phyloP scores from a whole-genome alignment of 1,140 invertebrate genomes.

The Zaprionus ghesquierei region DNA sequence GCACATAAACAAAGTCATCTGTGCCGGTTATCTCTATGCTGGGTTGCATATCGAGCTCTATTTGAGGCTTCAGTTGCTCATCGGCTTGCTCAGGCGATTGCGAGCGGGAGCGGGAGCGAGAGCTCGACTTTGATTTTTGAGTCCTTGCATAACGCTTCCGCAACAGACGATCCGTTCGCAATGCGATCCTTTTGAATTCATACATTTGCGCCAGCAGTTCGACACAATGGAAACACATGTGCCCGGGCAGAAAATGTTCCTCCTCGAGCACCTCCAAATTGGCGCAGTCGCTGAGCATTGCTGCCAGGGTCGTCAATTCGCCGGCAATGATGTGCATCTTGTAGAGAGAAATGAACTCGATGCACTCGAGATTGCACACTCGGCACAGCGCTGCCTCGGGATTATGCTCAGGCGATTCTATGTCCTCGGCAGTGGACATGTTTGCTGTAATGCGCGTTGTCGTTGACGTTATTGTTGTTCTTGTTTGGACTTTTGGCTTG shows the following conservation, averaged over 20 bases:
- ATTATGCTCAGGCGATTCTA: background rate
- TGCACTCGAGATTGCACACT: constrained; percentile 39
- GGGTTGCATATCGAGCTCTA: background rate
- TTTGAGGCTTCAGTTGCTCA: background rate
- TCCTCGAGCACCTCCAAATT: constrained; percentile 43
- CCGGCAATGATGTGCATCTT: constrained; percentile 31
- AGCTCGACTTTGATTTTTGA: background rate
- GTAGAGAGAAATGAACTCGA: constrained; percentile 33
- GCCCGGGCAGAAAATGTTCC: constrained; percentile 49
- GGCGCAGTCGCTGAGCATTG: constrained; percentile 46
- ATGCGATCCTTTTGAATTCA: constrained; percentile 36
- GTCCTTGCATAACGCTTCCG: constrained; percentile 18
- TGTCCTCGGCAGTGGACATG: constrained; percentile 20
- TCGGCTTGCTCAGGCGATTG: background rate
- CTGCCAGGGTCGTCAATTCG: constrained; percentile 49
- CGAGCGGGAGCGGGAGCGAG: background rate
- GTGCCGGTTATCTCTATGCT: background rate
- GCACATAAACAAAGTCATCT: constrained; percentile 28
- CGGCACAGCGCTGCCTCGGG: constrained; percentile 28
- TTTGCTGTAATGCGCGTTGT: background rate
- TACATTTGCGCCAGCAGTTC: constrained; percentile 4
- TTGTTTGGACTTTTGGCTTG: background rate
- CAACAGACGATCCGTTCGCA: constrained; percentile 29
- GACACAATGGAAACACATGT: constrained; percentile 47
- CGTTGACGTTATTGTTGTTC: background rate